Evolutionary conservation across 2,113 vertebrate species (phyloP).

Genomic region (Leiothrix lutea): DNA sequence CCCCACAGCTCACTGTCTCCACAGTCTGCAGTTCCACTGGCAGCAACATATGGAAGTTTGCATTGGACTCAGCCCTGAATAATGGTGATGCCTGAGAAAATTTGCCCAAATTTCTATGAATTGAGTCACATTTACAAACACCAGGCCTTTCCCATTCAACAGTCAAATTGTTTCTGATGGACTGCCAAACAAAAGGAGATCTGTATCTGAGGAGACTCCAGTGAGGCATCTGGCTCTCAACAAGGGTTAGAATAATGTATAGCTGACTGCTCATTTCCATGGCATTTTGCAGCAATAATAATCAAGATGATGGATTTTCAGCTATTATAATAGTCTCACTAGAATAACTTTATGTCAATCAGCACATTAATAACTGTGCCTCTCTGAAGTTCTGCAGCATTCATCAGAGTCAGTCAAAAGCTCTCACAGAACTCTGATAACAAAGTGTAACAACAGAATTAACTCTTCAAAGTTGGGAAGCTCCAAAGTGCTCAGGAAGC

Average conservation of each 20-base stretch:
- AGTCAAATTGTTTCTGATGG: not conserved
- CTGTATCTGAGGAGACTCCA: not conserved
- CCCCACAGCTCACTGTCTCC: not conserved
- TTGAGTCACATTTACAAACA: not conserved
- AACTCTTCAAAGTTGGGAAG: not conserved
- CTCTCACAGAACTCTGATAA: not conserved
- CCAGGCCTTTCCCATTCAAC: not conserved
- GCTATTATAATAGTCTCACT: not conserved
- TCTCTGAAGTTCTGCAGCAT: not conserved
- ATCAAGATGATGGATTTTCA: conserved; percentile 30
- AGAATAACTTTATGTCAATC: not conserved
- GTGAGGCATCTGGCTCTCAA: not conserved
- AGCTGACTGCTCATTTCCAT: not conserved
- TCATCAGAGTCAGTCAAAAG: not conserved
- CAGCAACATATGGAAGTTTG: not conserved
- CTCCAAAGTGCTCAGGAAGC: not conserved
- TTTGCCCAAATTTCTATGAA: not conserved
- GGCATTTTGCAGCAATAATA: not conserved
- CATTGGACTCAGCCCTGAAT: not conserved
- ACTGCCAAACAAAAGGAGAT: not conserved
- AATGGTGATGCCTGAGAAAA: not conserved
- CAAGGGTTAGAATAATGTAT: not conserved
- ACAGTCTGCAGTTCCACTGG: too few species aligned
- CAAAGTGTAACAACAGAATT: not conserved
- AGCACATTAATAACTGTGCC: not conserved